Percentiles rank a stretch among this genome's conserved stretches.
Evolutionary conservation across 2,888 invertebrate genomes (phyloP).

Genomic region (Acronicta leporina): DNA sequence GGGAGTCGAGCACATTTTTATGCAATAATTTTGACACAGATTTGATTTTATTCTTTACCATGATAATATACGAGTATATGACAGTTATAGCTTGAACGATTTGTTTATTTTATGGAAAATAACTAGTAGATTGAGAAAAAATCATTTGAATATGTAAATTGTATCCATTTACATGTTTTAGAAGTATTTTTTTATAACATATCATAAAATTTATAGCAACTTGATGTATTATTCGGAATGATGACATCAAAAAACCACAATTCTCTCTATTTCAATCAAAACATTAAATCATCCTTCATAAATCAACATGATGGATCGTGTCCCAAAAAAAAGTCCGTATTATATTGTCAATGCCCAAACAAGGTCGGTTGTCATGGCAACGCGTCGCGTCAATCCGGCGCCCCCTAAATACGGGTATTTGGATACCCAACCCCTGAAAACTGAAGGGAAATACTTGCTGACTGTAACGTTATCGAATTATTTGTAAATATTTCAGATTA

Average conservation of each 20-base stretch:
- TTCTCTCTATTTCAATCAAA: not conserved
- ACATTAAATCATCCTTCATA: slow-evolving; percentile 8
- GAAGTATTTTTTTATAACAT: not conserved
- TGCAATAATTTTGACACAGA: no score
- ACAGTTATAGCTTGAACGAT: no score
- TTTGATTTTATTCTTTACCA: no score
- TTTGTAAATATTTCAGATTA: not conserved
- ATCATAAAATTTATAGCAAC: not conserved
- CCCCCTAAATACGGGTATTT: slow-evolving; percentile 53
- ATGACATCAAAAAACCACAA: not conserved
- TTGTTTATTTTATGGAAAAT: no score
- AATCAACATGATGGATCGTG: slow-evolving; percentile 42
- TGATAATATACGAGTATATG: no score
- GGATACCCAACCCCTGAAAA: slow-evolving; percentile 50
- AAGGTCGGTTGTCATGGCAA: slow-evolving; percentile 69
- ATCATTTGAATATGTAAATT: no score
- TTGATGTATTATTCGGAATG: not conserved
- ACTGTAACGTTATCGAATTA: not conserved
- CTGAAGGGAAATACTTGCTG: slow-evolving; percentile 38
- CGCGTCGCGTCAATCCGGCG: slow-evolving; percentile 74
- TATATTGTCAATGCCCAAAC: slow-evolving; percentile 49
- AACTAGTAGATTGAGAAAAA: no score
- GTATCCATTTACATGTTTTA: no score
- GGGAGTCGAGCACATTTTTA: no score
- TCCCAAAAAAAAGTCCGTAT: slow-evolving; percentile 29